Percentiles rank a stretch among this genome's conserved stretches.
Conservation (phyloP, 2,888 invertebrate genomes). For the Octodonta nipae region DNA sequence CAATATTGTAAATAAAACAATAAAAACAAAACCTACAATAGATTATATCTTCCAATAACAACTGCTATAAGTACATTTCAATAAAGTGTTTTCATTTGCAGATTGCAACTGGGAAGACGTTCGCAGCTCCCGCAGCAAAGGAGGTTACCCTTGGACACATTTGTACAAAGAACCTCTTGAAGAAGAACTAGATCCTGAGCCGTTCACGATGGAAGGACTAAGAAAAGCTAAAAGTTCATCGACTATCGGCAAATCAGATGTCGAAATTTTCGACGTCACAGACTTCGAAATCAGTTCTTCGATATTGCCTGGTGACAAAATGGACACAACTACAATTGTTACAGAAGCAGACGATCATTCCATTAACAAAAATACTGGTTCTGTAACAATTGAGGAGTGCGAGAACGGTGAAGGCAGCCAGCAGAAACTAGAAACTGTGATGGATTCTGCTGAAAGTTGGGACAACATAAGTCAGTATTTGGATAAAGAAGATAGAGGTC, state of each 20-base stretch:
- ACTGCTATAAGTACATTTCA: no score
- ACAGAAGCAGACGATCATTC: constrained; percentile 14
- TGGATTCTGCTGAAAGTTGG: constrained; percentile 31
- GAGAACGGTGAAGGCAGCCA: constrained; percentile 5
- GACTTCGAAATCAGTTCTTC: constrained; percentile 6
- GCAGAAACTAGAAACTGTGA: constrained; percentile 6
- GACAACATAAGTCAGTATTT: constrained; percentile 34
- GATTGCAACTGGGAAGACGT: constrained; percentile 69
- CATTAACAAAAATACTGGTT: constrained; percentile 12
- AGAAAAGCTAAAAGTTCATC: constrained; percentile 22
- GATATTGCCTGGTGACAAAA: constrained; percentile 4
- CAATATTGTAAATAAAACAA: no score
- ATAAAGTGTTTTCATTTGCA: constrained; percentile 17
- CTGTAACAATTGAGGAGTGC: constrained; percentile 12
- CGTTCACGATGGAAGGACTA: constrained; percentile 27
- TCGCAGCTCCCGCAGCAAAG: constrained; percentile 52
- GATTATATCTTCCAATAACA: no score
- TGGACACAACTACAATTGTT: constrained; percentile 7
- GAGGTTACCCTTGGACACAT: constrained; percentile 72
- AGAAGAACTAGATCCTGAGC: constrained; percentile 33
- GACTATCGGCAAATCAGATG: constrained; percentile 16
- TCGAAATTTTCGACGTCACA: constrained; percentile 17
- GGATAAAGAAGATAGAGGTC: constrained; percentile 28
- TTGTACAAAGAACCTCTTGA: constrained; percentile 48
- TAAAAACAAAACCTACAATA: neutral